Evolutionary conservation across 2,888 invertebrate genomes (phyloP), one percentile per base, ranked within the genome.

Genomic region (Sturmia bella): DNA sequence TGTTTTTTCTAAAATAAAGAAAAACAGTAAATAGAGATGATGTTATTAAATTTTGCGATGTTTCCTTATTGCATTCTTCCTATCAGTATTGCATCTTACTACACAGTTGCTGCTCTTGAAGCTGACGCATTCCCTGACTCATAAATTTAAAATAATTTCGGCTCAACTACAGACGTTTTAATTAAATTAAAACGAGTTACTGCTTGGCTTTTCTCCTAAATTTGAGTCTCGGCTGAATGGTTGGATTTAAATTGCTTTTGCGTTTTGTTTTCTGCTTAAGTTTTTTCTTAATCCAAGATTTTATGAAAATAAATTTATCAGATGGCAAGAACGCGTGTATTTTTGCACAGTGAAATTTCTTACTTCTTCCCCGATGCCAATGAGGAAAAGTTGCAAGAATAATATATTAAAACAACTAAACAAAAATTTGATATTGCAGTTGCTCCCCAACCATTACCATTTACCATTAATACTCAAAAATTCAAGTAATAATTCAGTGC

Each of bases 101-200:
- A 21, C 17, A 7, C 13, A 21, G 27, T 45, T 32, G 45, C 21
- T 45, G 5, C 17, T 43, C 48, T 84, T 84, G 77, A 81, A 76
- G 69, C 66, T 83, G 83, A 80, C 74, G 57, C 84, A 84, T 76
- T 69, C 63, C 52, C 37, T 27, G 56, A 37, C 12, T 72, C 50
- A 85, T 84, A 88, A 87, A 87, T 87, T 87, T 86, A 59, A 15
- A 68, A 70, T 66, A 61, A 84, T 83, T 84, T 83, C 76, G 82
- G 80, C 79, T 82, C 80, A 84, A 84, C 80, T 83, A 87, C 79
- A 87, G 87, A 89, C 87, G 86, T 89, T 87, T 89, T 88, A 89
- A 90, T 90, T 89, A 87, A 87, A 87, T 86, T 83, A 69, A 80
- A 68, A 57, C 43, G 32, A 64, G 63, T 68, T 77, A 57, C 66